A percentile compares a stretch with the other conserved stretches of the same genome.
These are phyloP conservation scores for Rafetus swinhoei DNA, from an alignment of 2,113 vertebrate species.

Conservation along the genomic window DNA sequence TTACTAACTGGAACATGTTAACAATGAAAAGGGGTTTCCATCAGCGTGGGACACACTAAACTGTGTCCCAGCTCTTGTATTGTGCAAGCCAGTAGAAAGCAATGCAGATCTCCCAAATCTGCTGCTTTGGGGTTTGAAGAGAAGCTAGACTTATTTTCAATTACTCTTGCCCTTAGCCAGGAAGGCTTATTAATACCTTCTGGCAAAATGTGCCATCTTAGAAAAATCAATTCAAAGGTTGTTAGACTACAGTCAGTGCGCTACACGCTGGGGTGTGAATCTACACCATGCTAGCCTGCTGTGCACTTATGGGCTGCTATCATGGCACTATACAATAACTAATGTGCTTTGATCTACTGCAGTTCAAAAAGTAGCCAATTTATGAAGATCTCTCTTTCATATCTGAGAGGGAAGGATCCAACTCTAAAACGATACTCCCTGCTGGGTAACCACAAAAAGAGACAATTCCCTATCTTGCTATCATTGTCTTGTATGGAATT, in stretches of 20 bases:
- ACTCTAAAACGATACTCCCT: rapidly evolving
- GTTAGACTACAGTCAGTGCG: not conserved
- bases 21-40: not conserved
- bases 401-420: not conserved
- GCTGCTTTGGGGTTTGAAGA: rapidly evolving
- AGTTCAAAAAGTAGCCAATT: not conserved
- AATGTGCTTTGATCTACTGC: not conserved
- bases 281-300: not conserved
- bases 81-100: not conserved
- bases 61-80: not conserved
- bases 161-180: rapidly evolving
- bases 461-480: not conserved
- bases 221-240: not conserved
- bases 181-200: not conserved
- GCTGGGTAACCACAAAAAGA: not conserved
- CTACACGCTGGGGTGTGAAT: not conserved
- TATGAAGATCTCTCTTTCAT: not conserved
- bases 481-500: not conserved
- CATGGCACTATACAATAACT: not conserved
- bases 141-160: rapidly evolving
- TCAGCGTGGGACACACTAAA: not conserved
- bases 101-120: rapidly evolving
- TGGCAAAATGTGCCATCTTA: not conserved
- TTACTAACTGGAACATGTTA: constrained; percentile 47
- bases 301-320: not conserved